These are phyloP conservation scores for Gymnogyps californianus DNA, from an alignment of 2,113 vertebrate species.

Conservation along the genomic window DNA sequence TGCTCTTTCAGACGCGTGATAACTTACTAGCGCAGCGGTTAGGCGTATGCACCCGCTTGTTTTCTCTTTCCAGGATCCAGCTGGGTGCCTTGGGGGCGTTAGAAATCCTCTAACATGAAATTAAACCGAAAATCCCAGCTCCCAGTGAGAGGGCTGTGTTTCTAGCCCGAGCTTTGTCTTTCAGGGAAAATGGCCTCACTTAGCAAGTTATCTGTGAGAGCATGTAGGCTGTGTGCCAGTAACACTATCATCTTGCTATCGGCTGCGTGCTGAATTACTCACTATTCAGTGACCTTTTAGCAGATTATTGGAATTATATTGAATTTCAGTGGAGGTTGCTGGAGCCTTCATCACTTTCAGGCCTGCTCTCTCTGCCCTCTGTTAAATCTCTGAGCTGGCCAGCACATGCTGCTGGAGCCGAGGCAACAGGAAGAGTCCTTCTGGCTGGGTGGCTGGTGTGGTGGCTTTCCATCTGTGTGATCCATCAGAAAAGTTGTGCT, in stretches of 20 bases:
- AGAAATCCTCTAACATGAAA: conserved; percentile 20
- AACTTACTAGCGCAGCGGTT: neutral
- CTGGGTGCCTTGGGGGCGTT: conserved; percentile 19
- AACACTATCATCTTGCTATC: neutral
- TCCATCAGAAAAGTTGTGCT: neutral
- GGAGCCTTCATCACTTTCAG: neutral
- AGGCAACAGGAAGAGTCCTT: neutral
- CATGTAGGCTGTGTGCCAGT: neutral
- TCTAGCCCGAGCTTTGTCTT: conserved; percentile 24
- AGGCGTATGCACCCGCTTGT: accelerated
- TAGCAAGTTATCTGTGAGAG: conserved; percentile 9
- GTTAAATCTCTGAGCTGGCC: neutral
- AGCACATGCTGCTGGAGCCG: neutral
- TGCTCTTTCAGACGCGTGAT: neutral
- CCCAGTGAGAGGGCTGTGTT: neutral
- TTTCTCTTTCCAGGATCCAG: conserved; percentile 45
- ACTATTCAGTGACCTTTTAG: neutral
- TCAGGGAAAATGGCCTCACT: conserved; percentile 30
- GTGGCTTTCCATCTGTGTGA: neutral
- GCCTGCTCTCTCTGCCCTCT: neutral
- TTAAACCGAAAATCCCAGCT: neutral
- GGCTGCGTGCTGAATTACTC: neutral
- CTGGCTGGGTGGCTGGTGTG: neutral
- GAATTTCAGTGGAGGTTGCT: neutral
- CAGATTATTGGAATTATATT: conserved; percentile 34